A percentile compares a stretch with the other conserved stretches of the same genome.
phyloP scores from a whole-genome alignment of 2,113 vertebrate genomes.

The Lophotis ruficrista region DNA sequence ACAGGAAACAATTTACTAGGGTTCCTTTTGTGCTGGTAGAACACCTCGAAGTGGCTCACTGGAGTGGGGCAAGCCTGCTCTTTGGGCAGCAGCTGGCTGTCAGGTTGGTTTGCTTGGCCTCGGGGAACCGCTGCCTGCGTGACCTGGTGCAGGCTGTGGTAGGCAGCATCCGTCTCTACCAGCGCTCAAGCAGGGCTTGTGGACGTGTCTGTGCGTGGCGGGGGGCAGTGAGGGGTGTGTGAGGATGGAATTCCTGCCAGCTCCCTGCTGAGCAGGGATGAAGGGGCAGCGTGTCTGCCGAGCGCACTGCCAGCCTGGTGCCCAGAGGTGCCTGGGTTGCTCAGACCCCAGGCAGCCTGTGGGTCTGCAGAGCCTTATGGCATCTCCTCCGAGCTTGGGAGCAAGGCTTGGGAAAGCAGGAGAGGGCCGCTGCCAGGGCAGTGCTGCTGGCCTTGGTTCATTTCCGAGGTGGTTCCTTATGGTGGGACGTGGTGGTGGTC shows the following conservation, averaged over 20 bases:
- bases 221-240: not conserved
- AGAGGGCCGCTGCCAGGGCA: not conserved
- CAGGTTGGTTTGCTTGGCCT: not conserved
- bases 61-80: not conserved
- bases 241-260: not conserved
- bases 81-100: not conserved
- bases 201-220: not conserved
- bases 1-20: not conserved
- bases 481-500: not conserved
- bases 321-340: not conserved
- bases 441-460: not conserved
- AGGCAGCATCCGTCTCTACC: not conserved
- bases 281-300: not conserved
- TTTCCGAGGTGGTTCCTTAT: not conserved
- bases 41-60: not conserved
- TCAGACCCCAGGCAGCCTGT: not conserved
- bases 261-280: not conserved
- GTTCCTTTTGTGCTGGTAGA: not conserved
- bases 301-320: not conserved
- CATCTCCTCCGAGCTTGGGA: not conserved
- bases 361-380: not conserved
- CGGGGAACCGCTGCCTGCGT: not conserved
- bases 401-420: accelerated
- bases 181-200: not conserved
- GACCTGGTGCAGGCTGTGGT: not conserved